phyloP scores from a whole-genome alignment of 2,113 vertebrate genomes.

The Piaya cayana region DNA sequence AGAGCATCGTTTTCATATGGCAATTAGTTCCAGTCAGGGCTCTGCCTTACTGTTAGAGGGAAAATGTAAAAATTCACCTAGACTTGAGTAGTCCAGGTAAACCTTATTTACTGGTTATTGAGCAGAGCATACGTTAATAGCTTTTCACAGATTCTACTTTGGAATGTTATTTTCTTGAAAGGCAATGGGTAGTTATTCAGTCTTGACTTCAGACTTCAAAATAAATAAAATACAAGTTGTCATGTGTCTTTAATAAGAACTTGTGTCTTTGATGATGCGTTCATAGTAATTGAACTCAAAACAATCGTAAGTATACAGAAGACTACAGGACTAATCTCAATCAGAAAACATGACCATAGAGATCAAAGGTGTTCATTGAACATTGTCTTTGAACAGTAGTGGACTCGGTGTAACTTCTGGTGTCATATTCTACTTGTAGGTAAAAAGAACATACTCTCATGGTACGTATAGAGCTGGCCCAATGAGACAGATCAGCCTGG shows the following conservation, averaged over 20 bases:
- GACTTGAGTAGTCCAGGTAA: not conserved
- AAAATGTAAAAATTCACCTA: not conserved
- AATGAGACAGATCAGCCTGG: slow-evolving; percentile 98
- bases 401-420: not conserved
- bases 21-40: not conserved
- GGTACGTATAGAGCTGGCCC: slow-evolving; percentile 97
- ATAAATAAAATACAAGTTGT: not conserved
- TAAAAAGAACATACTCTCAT: slow-evolving; percentile 95
- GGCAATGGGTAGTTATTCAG: not conserved
- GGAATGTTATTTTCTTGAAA: not conserved
- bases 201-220: not conserved
- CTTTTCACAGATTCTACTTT: not conserved
- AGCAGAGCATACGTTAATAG: not conserved
- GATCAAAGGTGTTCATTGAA: not conserved
- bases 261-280: not conserved
- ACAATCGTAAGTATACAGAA: not conserved
- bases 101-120: not conserved
- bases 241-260: not conserved
- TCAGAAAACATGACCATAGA: not conserved
- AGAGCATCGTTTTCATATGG: not conserved
- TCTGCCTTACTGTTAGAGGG: not conserved
- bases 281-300: not conserved
- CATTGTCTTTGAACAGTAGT: not conserved
- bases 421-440: slow-evolving; percentile 77
- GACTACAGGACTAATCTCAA: not conserved